Evolutionary conservation across 2,113 vertebrate genomes (phyloP), one percentile per base, ranked within the genome.

Genomic region (Phyllostomus hastatus): DNA sequence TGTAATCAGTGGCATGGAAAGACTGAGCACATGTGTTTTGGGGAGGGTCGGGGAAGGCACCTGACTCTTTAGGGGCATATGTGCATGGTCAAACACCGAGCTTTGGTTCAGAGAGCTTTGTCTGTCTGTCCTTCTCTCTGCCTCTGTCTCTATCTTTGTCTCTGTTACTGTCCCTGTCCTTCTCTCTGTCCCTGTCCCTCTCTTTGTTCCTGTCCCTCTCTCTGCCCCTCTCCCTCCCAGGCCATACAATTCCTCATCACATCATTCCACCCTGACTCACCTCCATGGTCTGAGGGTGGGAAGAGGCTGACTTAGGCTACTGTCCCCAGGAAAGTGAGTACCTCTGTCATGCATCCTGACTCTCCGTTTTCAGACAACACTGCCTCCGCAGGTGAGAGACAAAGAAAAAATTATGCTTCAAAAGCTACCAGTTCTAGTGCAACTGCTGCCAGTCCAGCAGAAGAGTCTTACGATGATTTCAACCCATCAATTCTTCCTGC

Each of bases 171-270:
- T 41, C 38, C 38, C 59, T 11, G 16, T 64, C 22, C 8, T 9
- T 22, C 35, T 7, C 5, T 41, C 28, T 24, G 1, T 43, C 19
- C 10, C 69, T 38, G 20, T 75, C 19, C 8, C 19, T 22, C 35
- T 7, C 5, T 41, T 20, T 24, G 1, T 7, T n/a, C n/a, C n/a
- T n/a, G n/a, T n/a, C 22, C 8, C 19, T 22, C 35, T 7, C 5
- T 41, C 28, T 24, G 1, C 41, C 19, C 10, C 35, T 38, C 31
- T 75, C 19, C 24, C 8, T 52, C 10, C 26, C n/a, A 26, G 33
- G 41, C 2, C 14, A 52, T 1, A 14, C 26, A 82, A 1, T 50
- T 59, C 22, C 38, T 48, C 33, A 54, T 48, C 14, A 33, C 10
- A 86, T 89, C n/a, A 46, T 84, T 79, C 57, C 17, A 41, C 41